Evolutionary conservation across 2,113 vertebrate species (phyloP), one percentile per base, ranked within the genome.

Genomic region (Eretmochelys imbricata): DNA sequence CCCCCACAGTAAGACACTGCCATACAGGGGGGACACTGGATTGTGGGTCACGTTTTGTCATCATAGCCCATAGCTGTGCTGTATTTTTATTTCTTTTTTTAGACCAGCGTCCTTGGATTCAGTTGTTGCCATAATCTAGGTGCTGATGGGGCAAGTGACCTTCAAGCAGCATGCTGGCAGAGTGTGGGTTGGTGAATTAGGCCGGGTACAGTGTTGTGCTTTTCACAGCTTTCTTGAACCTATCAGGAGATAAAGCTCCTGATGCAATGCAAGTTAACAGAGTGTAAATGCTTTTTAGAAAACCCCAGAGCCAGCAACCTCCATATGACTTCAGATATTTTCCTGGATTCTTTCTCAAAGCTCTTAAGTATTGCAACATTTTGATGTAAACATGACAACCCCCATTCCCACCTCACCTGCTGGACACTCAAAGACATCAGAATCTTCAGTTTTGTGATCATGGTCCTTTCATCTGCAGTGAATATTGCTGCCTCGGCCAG

Each of bases 321-420:
- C 69, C n/a, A 4, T 72, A 10, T 38, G n/a, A 20, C n/a, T 62
- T 48, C 19, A 35, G 46, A 27, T 10, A 6, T 55, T 27, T 82
- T 31, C 80, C 9, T 50, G 42, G 19, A 16, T 57, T 46, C 20
- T 49, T 69, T 79, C 42, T 79, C 69, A 51, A 57, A 65, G 4
- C 13, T 48, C 53, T 42, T 29, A 16, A 9, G 3, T 12, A 38
- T 49, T 8, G 25, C 55, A 86, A 4, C 2, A 1, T 8, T 62
- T 54, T 50, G 75, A 42, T 75, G 8, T 42, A 22, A 5, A 16
- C 0, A 0, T 22, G 35, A 22, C n/a, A 51, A 53, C 17, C 8
- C 1, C 31, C 19, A 10, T 12, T 54, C 31, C 35, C 51, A 1
- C 0, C 1, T 0, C 19, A 57, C 50, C 27, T 14, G 59, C 35